Percentiles rank a stretch among this genome's conserved stretches.
phyloP scores from a whole-genome alignment of 2,797 vertebrate genomes.

The Mormyrops attenuatus region DNA sequence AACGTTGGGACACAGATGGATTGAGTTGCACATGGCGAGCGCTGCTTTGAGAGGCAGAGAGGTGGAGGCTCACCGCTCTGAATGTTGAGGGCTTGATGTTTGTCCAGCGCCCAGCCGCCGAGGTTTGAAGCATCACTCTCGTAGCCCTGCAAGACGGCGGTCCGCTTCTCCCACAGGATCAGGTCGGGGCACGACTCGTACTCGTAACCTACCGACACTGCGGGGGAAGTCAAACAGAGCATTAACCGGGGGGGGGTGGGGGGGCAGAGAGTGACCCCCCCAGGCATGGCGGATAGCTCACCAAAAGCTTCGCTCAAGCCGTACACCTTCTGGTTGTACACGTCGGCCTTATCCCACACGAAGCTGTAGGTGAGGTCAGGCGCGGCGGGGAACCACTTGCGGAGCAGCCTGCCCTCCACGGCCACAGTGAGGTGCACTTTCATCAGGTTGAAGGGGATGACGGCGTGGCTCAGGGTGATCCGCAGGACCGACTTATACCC shows the following conservation, averaged over 20 bases:
- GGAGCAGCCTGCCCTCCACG: constrained; percentile 91
- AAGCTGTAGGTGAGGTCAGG: constrained; percentile 90
- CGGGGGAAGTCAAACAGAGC: not conserved
- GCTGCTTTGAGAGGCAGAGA: no score
- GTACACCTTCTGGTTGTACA: constrained; percentile 96
- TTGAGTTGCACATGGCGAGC: no score
- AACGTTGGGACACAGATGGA: not conserved
- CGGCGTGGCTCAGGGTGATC: constrained; percentile 82
- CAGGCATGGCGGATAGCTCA: constrained; percentile 52
- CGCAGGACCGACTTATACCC: constrained; percentile 92
- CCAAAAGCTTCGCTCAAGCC: constrained; percentile 91
- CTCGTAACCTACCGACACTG: constrained; percentile 95
- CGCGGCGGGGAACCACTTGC: constrained; percentile 91
- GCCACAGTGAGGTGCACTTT: constrained; percentile 98
- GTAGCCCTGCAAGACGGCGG: constrained; percentile 87
- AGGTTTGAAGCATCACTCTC: constrained; percentile 90
- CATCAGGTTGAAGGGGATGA: constrained; percentile 97
- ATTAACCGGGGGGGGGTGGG: not conserved
- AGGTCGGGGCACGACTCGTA: constrained; percentile 98
- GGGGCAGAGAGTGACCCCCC: no score
- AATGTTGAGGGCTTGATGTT: constrained; percentile 93
- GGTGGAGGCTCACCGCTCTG: constrained; percentile 79
- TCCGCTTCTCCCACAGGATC: constrained; percentile 97
- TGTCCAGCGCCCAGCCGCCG: constrained; percentile 91
- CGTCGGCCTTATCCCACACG: constrained; percentile 95